Evolutionary conservation across 2,797 vertebrate species (phyloP), one percentile per base, ranked within the genome.

Genomic region (Acrossocheilus fasciatus): DNA sequence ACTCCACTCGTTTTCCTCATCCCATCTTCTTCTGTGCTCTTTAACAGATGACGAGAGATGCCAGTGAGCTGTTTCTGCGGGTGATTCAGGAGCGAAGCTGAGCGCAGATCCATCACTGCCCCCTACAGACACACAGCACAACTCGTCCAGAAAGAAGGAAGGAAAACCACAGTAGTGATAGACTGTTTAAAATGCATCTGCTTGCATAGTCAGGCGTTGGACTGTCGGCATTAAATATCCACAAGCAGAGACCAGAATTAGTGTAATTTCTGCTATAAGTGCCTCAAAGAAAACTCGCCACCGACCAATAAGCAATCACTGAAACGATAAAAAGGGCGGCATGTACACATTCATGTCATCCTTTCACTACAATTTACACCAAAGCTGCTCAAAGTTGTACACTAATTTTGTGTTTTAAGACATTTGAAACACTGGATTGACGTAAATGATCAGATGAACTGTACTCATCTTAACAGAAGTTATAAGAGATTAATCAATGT

Each of bases 101-200:
- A 47, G 20, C 43, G 6, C 11, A 72, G 45, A 69, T 81, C 30
- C 64, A 81, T 54, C 80, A 81, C 80, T 70, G 80, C 64, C 64
- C 64, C 80, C 80, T 70, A 81, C 80, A 81, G 80, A 39, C 45
- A 17, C 11, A 26, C 23, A 73, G 10, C 41, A 73, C 41, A 26
- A 15, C 12, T 73, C 4, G 12, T 20, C 70, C 30, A 34, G 64
- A 2, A 70, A 70, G 4, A 70, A 41, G 11, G 59, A n/a, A 62
- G 11, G 4, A 7, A 34, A 17, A 66, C 2, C 5, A 34, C 26
- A n/a, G 1, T 6, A 43, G 3, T n/a, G 20, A 43, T 43, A 20
- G 10, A 41, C 68, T 41, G 41, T 36, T 36, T 36, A 68, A 34
- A 34, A 7, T 6, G 14, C 30, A 6, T 34, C 62, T 34, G 62